These are phyloP conservation scores for Corvus moneduloides DNA, from an alignment of 2,113 vertebrate genomes.

Conservation along the genomic window DNA sequence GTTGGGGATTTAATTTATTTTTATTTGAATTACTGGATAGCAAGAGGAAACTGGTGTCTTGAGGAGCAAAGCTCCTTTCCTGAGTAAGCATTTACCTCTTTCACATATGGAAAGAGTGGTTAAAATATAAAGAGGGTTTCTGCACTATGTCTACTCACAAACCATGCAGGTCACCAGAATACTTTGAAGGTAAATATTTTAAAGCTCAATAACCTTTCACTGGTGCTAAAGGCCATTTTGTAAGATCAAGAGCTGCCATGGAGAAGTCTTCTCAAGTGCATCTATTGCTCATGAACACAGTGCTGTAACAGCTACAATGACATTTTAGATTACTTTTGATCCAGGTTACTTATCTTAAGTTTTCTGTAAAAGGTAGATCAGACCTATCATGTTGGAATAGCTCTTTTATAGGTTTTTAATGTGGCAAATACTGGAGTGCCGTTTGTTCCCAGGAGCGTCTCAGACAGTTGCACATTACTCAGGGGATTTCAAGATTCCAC, in stretches of 20 bases:
- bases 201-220: background rate
- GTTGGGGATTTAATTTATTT: background rate
- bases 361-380: background rate
- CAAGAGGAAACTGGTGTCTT: background rate
- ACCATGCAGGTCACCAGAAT: background rate
- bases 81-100: background rate
- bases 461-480: constrained; percentile 42
- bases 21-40: background rate
- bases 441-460: constrained; percentile 13
- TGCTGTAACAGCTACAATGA: background rate
- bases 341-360: background rate
- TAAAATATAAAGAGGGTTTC: background rate
- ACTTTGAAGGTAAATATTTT: background rate
- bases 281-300: background rate
- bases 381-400: background rate
- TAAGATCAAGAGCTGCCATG: background rate
- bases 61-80: background rate
- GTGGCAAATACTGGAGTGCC: background rate
- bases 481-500: constrained; percentile 62
- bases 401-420: constrained; percentile 20
- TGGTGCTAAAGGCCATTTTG: background rate
- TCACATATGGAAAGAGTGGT: background rate
- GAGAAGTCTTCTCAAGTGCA: background rate
- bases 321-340: background rate
- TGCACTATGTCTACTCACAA: background rate